Base-by-base conservation (phyloP, 2,797 vertebrate species). In the Crax fasciolata region DNA sequence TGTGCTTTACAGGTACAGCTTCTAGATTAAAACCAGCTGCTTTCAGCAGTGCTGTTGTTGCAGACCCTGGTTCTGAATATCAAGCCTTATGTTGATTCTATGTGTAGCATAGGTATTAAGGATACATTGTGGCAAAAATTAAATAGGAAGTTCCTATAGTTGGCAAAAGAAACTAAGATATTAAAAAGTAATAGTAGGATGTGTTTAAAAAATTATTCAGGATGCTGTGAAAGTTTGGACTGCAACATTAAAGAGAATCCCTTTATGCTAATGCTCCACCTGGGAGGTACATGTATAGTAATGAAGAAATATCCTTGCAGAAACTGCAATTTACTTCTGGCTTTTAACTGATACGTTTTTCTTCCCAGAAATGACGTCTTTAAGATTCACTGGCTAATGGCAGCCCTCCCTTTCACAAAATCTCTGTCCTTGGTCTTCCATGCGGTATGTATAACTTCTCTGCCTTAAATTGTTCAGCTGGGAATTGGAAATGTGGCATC, bases 311-410 rank as follows among this genome's bases (percentile, higher is more conserved):
- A 39, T 3, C 4, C 5, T 35, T 78, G 7, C 24, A 63, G 55
- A n/a, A 91, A 48, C 8, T 57, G 70, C 43, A n/a, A 13, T 27
- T 66, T 75, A 20, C 23, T 76, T 8, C 16, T 90, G 27, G 1
- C 19, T 84, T 48, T 61, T 44, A 28, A 49, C 6, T 89, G 14
- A 35, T 43, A 8, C 18, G 39, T 80, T 78, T 48, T 84, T 12
- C 39, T 55, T 84, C 15, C 3, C 72, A 99, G 99, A 96, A 98
- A 97, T 28, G 98, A 99, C 35, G 98, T 98, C 1, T 99, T 98
- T 93, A 99, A 99, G 96, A 99, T 99, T 97, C 98, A 99, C 93
- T 99, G 99, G 99, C 94, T 99, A 55, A 99, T 99, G 98, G 98
- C 98, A 7, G 98, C 98, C 44, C 98, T 99, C 25, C 98, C 98